Evolutionary conservation across 2,113 vertebrate species (phyloP).

Genomic region (Tetraodon nigroviridis): DNA sequence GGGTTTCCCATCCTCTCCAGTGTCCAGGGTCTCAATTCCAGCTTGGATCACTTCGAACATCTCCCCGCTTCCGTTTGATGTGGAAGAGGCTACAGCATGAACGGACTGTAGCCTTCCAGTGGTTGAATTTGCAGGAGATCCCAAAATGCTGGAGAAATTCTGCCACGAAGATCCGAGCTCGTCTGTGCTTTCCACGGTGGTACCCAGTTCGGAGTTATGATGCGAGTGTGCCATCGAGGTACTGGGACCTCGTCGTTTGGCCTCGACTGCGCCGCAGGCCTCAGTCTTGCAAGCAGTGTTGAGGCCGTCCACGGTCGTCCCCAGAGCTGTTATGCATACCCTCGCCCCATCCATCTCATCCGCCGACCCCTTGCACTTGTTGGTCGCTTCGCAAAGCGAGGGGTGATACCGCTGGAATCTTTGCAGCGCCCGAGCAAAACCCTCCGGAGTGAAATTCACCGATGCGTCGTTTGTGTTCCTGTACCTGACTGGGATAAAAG

Average conservation of each 20-base stretch:
- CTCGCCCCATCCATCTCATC: slow-evolving; percentile 12
- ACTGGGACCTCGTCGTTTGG: not conserved
- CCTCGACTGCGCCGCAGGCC: slow-evolving; percentile 18
- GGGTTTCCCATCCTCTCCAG: slow-evolving; percentile 1
- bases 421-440: slow-evolving; percentile 75
- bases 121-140: slow-evolving; percentile 23
- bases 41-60: slow-evolving; percentile 40
- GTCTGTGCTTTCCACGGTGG: slow-evolving; percentile 35
- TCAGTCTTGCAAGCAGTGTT: slow-evolving; percentile 56
- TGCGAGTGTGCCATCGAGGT: not conserved
- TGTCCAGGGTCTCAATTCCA: slow-evolving; percentile 33
- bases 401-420: slow-evolving; percentile 81
- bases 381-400: slow-evolving; percentile 76
- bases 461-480: slow-evolving; percentile 47
- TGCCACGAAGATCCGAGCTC: slow-evolving; percentile 68
- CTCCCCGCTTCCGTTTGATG: slow-evolving; percentile 12
- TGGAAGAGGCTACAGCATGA: slow-evolving; percentile 1
- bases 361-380: slow-evolving; percentile 48
- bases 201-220: not conserved
- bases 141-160: slow-evolving; percentile 42
- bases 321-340: slow-evolving; percentile 80
- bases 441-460: slow-evolving; percentile 48
- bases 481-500: slow-evolving; percentile 84
- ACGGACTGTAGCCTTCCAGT: slow-evolving; percentile 4
- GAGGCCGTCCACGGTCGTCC: slow-evolving; percentile 71